Evolutionary conservation across 2,888 invertebrate species (phyloP).

Genomic region (Melipona bicolor): DNA sequence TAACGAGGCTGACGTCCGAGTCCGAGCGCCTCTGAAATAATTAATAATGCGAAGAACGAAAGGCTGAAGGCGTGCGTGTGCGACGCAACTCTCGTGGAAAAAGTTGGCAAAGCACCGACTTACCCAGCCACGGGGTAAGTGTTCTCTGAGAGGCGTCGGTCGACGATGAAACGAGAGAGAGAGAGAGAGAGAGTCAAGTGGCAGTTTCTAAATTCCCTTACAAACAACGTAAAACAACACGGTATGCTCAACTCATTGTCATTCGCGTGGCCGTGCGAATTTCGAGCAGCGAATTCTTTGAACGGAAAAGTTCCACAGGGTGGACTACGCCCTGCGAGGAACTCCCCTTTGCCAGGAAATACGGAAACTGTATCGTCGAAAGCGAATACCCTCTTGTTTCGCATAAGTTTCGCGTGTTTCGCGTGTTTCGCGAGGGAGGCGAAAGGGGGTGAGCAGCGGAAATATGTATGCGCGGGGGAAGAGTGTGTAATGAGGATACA

Average conservation of each 20-base stretch:
- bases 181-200: background rate
- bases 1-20: background rate
- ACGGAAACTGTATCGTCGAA: constrained; percentile 2
- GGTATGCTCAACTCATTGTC: constrained; percentile 20
- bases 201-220: constrained; percentile 23
- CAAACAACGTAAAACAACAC: background rate
- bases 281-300: constrained; percentile 24
- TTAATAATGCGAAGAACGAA: constrained; percentile 18
- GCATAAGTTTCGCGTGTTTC: constrained; percentile 16
- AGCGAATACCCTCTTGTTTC: constrained; percentile 24
- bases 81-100: background rate
- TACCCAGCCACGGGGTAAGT: constrained; percentile 3
- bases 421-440: background rate
- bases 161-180: background rate
- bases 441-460: background rate
- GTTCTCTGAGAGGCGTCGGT: constrained; percentile 6
- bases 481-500: background rate
- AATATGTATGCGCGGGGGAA: background rate
- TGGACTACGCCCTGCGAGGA: no score
- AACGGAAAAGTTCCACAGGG: constrained; percentile 15
- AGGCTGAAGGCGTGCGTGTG: background rate
- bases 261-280: constrained; percentile 57
- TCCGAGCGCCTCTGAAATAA: constrained; percentile 7
- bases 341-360: background rate
- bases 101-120: background rate